Evolutionary conservation across 1,140 invertebrate species (phyloP).

Genomic region (Thaumetopoea pityocampa): DNA sequence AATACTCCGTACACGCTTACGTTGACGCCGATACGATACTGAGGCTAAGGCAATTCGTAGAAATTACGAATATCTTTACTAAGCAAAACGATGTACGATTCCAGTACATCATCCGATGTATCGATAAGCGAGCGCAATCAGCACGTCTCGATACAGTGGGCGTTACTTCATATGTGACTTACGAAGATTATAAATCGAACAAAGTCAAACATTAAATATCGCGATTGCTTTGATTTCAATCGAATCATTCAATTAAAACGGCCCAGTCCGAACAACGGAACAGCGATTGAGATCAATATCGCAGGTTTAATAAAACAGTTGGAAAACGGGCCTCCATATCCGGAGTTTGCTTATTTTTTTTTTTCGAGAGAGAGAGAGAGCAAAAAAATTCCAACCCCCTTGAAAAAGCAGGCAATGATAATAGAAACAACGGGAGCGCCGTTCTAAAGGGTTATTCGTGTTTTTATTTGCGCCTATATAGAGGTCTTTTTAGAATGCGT

Average conservation of each 20-base stretch:
- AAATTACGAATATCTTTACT: too few relatives aligned
- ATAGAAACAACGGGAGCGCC: constrained; percentile 60
- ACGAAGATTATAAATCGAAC: constrained; percentile 47
- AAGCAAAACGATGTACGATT: too few relatives aligned
- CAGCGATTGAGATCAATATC: constrained; percentile 58
- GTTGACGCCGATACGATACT: too few relatives aligned
- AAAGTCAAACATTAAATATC: constrained; percentile 55
- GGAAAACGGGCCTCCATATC: constrained; percentile 60
- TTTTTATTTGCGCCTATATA: constrained; percentile 53
- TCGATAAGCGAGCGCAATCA: constrained; percentile 53
- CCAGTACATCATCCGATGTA: too few relatives aligned
- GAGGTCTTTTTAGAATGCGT: constrained; percentile 50
- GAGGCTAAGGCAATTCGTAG: too few relatives aligned
- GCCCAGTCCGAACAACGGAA: constrained; percentile 23
- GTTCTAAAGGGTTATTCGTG: constrained; percentile 57
- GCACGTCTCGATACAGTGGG: constrained; percentile 31
- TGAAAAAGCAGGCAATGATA: constrained; percentile 59
- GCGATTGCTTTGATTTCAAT: constrained; percentile 29
- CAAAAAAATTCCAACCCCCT: constrained; percentile 46
- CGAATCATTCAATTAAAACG: constrained; percentile 47
- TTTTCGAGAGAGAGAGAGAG: too few relatives aligned
- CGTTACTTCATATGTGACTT: constrained; percentile 33
- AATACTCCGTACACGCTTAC: too few relatives aligned
- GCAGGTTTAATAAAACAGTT: constrained; percentile 69
- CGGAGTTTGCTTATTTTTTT: constrained; percentile 51